Base-by-base conservation (phyloP, 2,113 vertebrate genomes). In the Tenebrosternarchus preto region DNA sequence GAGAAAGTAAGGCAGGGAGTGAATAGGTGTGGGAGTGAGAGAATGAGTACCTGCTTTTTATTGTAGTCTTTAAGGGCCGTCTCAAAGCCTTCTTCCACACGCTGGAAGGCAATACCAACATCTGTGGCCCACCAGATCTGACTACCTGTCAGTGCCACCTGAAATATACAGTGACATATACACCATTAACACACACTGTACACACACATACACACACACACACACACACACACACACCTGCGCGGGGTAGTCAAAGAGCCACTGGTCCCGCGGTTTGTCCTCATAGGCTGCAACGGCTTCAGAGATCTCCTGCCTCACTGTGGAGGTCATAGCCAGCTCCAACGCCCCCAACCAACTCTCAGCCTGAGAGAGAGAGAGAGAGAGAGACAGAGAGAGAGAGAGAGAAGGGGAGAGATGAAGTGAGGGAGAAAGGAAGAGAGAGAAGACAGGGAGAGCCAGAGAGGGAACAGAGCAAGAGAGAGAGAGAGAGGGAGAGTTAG, bases 81-180 rank as follows among this genome's bases (percentile, higher is more conserved):
- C 85, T 94, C 93, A 83, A 94, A 89, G 19, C 85, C 91, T 86
- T 93, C 92, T 76, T 93, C 92, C 79, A 93, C 82, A 61, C 89
- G 88, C 43, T 91, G 91, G 78, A 95, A 94, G 22, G 89, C 92
- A 82, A 94, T 93, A 72, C 89, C 88, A 72, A 93, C 90, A 83
- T 93, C 91, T 9, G 92, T 91, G 12, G 87, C 87, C 91, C 91
- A 93, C 90, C 90, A 94, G 80, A 91, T 93, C 83, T 94, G 93
- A 88, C 86, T 92, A 68, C 89, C 89, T 9, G 90, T 92, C 76
- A 94, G 89, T 43, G 87, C 86, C 3, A 92, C 89, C 92, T 93
- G 43, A 46, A 20, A 80, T 5, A 78, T 43, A 77, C 73, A 69
- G 6, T 36, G 33, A 36, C 31, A 63, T 56, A 59, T 11, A 63